These are phyloP conservation scores for Amphibalanus amphitrite DNA, from an alignment of 1,140 invertebrate species.

Conservation along the genomic window DNA sequence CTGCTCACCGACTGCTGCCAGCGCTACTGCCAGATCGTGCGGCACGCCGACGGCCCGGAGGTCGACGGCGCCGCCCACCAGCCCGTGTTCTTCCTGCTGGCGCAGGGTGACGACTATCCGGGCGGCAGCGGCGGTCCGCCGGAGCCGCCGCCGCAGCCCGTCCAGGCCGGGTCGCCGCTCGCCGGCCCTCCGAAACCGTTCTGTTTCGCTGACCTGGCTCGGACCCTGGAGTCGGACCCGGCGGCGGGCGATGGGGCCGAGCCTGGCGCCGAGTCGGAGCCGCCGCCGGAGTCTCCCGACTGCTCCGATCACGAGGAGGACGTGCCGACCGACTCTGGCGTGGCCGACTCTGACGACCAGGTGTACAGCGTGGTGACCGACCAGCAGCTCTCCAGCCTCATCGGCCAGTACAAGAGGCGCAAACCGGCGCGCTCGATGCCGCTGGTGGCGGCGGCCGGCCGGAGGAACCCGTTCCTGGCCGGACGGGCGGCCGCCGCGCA, in stretches of 20 bases:
- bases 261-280: conserved; percentile 11
- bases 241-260: no score
- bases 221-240: conserved; percentile 9
- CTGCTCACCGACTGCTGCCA: background rate
- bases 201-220: conserved; percentile 15
- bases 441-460: background rate
- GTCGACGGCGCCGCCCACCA: conserved; percentile 39
- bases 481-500: no score
- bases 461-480: conserved; percentile 7
- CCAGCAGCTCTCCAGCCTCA: conserved; percentile 32
- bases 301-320: no score
- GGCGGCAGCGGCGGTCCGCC: conserved; percentile 14
- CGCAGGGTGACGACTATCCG: conserved; percentile 40
- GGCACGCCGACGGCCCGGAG: conserved; percentile 33
- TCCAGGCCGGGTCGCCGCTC: background rate
- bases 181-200: conserved; percentile 11
- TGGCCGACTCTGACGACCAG: conserved; percentile 22
- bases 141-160: conserved; percentile 5
- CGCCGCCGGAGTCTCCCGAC: conserved; percentile 13
- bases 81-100: conserved; percentile 42
- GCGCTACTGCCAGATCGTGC: background rate
- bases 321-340: background rate
- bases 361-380: conserved; percentile 34
- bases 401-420: conserved; percentile 41
- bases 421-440: conserved; percentile 26